Conservation (phyloP, 2,888 invertebrate species). For the Caenorhabditis angaria region DNA sequence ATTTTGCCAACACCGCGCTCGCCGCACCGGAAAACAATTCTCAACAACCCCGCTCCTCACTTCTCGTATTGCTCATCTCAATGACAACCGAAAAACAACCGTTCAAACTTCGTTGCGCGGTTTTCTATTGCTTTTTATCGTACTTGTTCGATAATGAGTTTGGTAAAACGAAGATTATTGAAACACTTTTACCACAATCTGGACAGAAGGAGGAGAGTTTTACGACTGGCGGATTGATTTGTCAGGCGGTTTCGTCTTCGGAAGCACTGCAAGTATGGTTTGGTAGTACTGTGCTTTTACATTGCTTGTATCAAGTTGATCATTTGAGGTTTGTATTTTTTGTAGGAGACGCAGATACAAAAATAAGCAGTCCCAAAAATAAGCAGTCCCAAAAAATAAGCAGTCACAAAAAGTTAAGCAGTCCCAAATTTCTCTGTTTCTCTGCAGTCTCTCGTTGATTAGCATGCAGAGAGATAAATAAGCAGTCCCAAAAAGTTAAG, state of each 20-base stretch:
- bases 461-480: too few relatives aligned
- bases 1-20: slow-evolving; percentile 79
- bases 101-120: slow-evolving; percentile 87
- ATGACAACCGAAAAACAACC: slow-evolving; percentile 99
- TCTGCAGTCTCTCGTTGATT: too few relatives aligned
- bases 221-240: slow-evolving; percentile 47
- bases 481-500: too few relatives aligned
- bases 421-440: too few relatives aligned
- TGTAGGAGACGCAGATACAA: not conserved
- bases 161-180: slow-evolving; percentile 80
- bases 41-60: slow-evolving; percentile 81
- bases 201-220: slow-evolving; percentile 74
- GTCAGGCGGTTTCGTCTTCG: slow-evolving; percentile 50
- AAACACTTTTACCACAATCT: slow-evolving; percentile 88
- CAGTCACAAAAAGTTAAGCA: too few relatives aligned
- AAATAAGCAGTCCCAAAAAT: too few relatives aligned
- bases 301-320: slow-evolving; percentile 82
- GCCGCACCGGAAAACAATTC: not conserved
- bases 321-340: slow-evolving; percentile 47
- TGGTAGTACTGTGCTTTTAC: slow-evolving; percentile 88
- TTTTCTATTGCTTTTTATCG: slow-evolving; percentile 95
- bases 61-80: slow-evolving; percentile 93
- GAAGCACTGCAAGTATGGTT: slow-evolving; percentile 80
- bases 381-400: too few relatives aligned
- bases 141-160: slow-evolving; percentile 91